These are phyloP conservation scores for Corella eumyota DNA, from an alignment of 23 tunicate species.

Conservation along the genomic window DNA sequence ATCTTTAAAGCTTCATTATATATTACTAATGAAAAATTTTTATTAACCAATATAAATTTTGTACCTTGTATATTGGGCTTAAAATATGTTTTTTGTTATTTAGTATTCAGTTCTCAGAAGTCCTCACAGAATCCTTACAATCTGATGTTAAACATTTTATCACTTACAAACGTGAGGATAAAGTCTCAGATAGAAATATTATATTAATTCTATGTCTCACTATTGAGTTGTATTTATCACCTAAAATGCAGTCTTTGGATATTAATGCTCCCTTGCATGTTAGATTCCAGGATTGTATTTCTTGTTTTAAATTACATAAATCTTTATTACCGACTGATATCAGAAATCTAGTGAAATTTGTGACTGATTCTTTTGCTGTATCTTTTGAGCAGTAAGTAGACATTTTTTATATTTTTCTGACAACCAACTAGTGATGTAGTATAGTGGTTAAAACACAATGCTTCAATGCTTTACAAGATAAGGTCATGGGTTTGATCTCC, in stretches of 20 bases:
- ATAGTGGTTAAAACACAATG: no score
- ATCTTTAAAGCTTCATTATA: not conserved
- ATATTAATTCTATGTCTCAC: constrained; percentile 33
- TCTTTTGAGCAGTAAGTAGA: constrained; percentile 8
- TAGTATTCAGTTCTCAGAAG: no score
- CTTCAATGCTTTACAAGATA: no score
- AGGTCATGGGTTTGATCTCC: no score
- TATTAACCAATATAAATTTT: no score
- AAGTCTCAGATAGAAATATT: constrained; percentile 32
- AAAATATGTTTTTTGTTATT: no score
- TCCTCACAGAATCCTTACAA: no score
- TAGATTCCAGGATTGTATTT: constrained; percentile 6
- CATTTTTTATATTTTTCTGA: not conserved
- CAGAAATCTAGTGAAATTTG: constrained; percentile 16
- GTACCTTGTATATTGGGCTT: no score
- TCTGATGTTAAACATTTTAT: no score
- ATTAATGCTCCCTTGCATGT: not conserved
- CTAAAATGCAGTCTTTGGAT: constrained; percentile 2
- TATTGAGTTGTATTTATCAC: constrained; percentile 37
- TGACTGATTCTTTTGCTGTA: constrained; percentile 8
- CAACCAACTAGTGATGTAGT: not conserved
- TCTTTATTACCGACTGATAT: constrained; percentile 11
- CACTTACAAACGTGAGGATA: no score
- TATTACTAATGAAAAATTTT: not conserved
- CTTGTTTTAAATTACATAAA: constrained; percentile 13